Conservation (phyloP, 2,113 vertebrate genomes). For the Noturus placidus region DNA sequence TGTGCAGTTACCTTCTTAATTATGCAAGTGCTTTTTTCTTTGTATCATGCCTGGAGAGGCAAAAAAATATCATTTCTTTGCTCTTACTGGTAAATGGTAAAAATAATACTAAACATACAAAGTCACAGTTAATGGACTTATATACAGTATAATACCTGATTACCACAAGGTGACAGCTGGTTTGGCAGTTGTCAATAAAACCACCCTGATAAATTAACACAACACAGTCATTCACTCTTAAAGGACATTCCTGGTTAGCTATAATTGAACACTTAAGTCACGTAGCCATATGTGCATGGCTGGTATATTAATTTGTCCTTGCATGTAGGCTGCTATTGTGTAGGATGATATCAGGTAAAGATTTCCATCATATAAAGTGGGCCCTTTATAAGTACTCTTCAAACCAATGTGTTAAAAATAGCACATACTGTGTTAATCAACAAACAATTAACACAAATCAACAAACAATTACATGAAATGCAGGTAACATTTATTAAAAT, state of each 20-base stretch:
- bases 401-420: too few species aligned
- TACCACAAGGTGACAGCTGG: conserved; percentile 55
- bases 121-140: conserved; percentile 69
- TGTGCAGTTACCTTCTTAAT: not conserved
- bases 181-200: conserved; percentile 71
- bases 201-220: conserved; percentile 68
- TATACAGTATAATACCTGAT: conserved; percentile 66
- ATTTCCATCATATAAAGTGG: not conserved
- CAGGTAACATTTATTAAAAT: too few species aligned
- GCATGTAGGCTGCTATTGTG: conserved; percentile 54
- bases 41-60: not conserved
- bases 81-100: conserved; percentile 16
- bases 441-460: too few species aligned
- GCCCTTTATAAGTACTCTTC: not conserved
- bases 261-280: conserved; percentile 68
- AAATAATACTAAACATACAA: conserved; percentile 35
- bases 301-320: conserved; percentile 71
- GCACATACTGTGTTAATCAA: too few species aligned
- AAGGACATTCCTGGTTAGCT: conserved; percentile 58
- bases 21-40: not conserved
- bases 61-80: not conserved
- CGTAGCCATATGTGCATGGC: conserved; percentile 66
- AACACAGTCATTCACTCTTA: conserved; percentile 71
- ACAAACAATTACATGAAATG: too few species aligned
- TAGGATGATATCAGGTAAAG: conserved; percentile 25